Conservation (phyloP, 1,140 invertebrate species). For the Tetramorium simillimum region DNA sequence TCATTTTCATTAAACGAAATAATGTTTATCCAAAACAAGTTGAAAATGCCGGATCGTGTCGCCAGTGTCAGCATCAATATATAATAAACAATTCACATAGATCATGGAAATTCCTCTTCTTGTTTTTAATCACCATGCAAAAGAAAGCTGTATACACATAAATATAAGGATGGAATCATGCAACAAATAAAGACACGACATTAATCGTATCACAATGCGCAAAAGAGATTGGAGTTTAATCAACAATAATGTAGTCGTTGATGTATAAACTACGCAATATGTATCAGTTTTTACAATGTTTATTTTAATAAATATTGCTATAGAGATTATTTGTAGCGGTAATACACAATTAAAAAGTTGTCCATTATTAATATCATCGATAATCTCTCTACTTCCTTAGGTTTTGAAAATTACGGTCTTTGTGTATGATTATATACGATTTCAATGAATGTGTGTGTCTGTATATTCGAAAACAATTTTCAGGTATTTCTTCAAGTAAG, state of each 20-base stretch:
- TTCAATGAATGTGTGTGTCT: neutral
- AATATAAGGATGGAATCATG: neutral
- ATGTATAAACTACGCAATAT: conserved; percentile 68
- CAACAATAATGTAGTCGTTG: conserved; percentile 18
- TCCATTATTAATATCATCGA: conserved; percentile 67
- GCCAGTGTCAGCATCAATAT: neutral
- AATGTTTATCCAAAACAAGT: conserved; percentile 21
- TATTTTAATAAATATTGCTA: conserved; percentile 74
- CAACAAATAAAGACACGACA: neutral
- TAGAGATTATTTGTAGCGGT: conserved; percentile 49
- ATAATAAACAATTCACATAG: conserved; percentile 14
- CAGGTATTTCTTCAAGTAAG: neutral
- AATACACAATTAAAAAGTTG: conserved; percentile 66
- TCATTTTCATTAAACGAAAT: neutral
- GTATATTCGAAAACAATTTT: conserved; percentile 10
- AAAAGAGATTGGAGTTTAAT: conserved; percentile 24
- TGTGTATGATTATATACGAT: neutral
- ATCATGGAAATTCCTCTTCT: conserved; percentile 30
- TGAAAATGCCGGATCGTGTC: neutral
- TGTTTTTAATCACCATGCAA: conserved; percentile 14
- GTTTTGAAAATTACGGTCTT: conserved; percentile 21
- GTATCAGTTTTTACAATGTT: conserved; percentile 66
- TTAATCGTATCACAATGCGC: neutral
- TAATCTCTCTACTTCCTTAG: conserved; percentile 26
- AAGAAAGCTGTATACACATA: neutral